Evolutionary conservation across 2,797 vertebrate species (phyloP).

Genomic region (Myripristis murdjan): DNA sequence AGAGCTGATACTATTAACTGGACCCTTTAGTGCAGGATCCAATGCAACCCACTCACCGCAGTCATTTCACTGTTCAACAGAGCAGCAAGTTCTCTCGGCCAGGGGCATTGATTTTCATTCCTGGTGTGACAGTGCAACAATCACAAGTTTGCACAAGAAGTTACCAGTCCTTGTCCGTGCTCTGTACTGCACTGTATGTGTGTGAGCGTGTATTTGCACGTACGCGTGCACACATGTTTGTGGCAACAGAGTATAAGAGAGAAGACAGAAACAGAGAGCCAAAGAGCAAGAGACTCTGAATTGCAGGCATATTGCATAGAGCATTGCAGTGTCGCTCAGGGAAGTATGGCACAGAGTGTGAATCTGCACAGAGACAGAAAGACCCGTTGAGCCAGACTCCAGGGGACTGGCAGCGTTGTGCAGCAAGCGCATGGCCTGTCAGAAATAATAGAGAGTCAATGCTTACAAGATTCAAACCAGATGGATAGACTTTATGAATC

Average conservation of each 20-base stretch:
- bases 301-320: constrained; percentile 51
- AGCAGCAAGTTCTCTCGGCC: constrained; percentile 77
- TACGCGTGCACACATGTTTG: neutral
- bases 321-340: constrained; percentile 56
- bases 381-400: constrained; percentile 63
- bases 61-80: constrained; percentile 87
- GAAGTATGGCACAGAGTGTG: constrained; percentile 59
- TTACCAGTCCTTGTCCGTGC: constrained; percentile 56
- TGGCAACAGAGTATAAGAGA: constrained; percentile 18
- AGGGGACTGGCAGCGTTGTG: constrained; percentile 58
- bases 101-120: constrained; percentile 80
- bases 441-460: constrained; percentile 66
- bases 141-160: constrained; percentile 81
- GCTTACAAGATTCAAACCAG: constrained; percentile 56
- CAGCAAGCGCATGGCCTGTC: constrained; percentile 62
- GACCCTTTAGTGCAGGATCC: constrained; percentile 65
- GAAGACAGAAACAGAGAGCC: constrained; percentile 7
- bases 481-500: constrained; percentile 52
- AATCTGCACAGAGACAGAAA: constrained; percentile 70
- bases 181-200: constrained; percentile 30
- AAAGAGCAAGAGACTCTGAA: constrained; percentile 38
- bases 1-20: constrained; percentile 72
- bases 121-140: constrained; percentile 77
- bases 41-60: constrained; percentile 58
- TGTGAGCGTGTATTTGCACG: neutral